These are phyloP conservation scores for Zophobas morio DNA, from an alignment of 1,140 invertebrate genomes.

Conservation along the genomic window DNA sequence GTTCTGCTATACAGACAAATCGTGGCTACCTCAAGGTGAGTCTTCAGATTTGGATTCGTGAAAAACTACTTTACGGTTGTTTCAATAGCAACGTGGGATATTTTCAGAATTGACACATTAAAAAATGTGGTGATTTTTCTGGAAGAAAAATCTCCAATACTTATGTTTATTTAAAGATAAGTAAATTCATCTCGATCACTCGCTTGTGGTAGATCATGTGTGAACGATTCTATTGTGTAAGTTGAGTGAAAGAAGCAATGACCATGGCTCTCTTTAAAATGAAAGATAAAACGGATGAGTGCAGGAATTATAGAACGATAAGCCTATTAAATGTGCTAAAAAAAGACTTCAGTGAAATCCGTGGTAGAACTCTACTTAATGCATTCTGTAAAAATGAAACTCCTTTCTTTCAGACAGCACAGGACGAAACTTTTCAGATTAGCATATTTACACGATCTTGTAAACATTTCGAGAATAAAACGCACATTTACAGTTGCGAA, in stretches of 20 bases:
- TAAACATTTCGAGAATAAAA: not conserved
- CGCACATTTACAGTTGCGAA: not conserved
- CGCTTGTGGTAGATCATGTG: conserved; percentile 2
- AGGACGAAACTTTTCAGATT: conserved; percentile 9
- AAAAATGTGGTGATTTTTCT: not conserved
- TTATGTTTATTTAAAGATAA: not conserved
- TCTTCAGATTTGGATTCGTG: no score
- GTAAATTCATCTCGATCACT: conserved; percentile 12
- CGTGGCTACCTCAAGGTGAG: no score
- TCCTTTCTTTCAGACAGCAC: not conserved
- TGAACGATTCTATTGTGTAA: conserved; percentile 19
- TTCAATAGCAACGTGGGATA: no score
- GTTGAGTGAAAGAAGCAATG: conserved; percentile 29
- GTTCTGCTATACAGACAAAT: no score
- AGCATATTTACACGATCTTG: conserved; percentile 4
- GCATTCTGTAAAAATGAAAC: not conserved
- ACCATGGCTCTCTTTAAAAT: conserved; percentile 17
- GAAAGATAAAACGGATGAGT: conserved; percentile 23
- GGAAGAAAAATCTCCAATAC: not conserved
- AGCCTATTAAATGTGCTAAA: conserved; percentile 18
- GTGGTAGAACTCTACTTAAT: conserved; percentile 5
- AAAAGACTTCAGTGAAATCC: conserved; percentile 1
- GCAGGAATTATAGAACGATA: conserved; percentile 25
- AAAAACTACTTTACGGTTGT: no score
- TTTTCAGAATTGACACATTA: no score